phyloP scores from a whole-genome alignment of 2,797 vertebrate genomes.

The Amphiprion clarkii region DNA sequence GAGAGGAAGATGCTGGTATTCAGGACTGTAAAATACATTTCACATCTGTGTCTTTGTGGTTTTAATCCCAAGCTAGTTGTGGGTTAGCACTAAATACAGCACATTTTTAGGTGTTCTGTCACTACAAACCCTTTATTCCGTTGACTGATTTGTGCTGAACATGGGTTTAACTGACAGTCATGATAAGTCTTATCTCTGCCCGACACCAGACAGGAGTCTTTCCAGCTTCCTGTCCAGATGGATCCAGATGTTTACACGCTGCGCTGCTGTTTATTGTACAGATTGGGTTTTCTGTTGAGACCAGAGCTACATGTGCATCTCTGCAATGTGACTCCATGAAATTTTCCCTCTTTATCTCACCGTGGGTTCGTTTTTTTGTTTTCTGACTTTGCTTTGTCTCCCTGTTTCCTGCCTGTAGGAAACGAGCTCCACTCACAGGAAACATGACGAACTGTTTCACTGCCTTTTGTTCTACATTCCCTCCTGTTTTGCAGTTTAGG shows the following conservation, averaged over 20 bases:
- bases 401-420: conserved; percentile 67
- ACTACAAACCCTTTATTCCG: neutral
- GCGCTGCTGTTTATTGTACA: neutral
- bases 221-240: conserved; percentile 1
- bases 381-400: conserved; percentile 29
- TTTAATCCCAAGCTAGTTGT: neutral
- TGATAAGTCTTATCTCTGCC: neutral
- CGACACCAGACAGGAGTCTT: neutral
- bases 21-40: too few relatives aligned
- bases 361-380: conserved; percentile 14
- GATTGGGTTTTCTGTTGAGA: too few relatives aligned
- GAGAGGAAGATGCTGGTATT: too few relatives aligned
- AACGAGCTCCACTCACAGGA: conserved; percentile 60
- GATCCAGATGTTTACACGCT: conserved; percentile 9
- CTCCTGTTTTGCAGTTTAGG: conserved; percentile 47
- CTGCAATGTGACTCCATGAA: neutral
- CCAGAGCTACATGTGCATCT: neutral
- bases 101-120: neutral
- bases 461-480: conserved; percentile 36
- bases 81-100: neutral
- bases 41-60: neutral
- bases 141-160: neutral
- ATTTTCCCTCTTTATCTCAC: neutral
- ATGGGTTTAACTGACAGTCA: neutral
- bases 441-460: conserved; percentile 58